Percentiles rank a stretch among this genome's conserved stretches.
phyloP scores from a whole-genome alignment of 2,113 vertebrate genomes.

The Microtus montanus region DNA sequence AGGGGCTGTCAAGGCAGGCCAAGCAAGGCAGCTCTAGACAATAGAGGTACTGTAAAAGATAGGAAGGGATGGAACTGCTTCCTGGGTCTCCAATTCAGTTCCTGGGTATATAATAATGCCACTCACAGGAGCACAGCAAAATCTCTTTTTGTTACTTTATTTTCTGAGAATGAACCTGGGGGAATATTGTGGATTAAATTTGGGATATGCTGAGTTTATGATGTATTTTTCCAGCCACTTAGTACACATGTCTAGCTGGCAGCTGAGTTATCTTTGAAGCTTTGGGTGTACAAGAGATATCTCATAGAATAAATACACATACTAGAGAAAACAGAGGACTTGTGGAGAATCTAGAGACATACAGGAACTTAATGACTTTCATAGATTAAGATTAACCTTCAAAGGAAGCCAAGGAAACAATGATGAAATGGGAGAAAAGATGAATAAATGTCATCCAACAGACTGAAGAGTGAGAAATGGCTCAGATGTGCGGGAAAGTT shows the following conservation, averaged over 20 bases:
- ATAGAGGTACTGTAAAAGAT: neutral
- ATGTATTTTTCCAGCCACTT: neutral
- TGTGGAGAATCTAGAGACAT: neutral
- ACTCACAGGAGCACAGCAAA: neutral
- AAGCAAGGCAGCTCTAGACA: neutral
- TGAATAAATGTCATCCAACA: neutral
- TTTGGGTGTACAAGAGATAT: neutral
- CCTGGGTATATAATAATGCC: neutral
- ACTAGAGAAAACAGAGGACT: neutral
- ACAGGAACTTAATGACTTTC: neutral
- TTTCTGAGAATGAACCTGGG: neutral
- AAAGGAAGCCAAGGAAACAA: neutral
- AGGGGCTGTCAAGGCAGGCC: neutral
- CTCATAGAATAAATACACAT: neutral
- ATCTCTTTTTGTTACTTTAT: neutral
- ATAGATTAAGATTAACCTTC: neutral
- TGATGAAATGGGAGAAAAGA: neutral
- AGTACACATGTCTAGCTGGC: neutral
- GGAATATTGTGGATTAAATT: neutral
- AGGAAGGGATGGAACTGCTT: neutral
- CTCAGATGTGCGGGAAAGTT: neutral
- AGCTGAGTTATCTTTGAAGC: neutral
- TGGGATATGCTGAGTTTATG: neutral
- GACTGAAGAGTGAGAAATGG: neutral
- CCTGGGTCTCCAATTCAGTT: neutral